Evolutionary conservation across 2,888 invertebrate genomes (phyloP), one percentile per base, ranked within the genome.

Genomic region (Plemyria rubiginata): DNA sequence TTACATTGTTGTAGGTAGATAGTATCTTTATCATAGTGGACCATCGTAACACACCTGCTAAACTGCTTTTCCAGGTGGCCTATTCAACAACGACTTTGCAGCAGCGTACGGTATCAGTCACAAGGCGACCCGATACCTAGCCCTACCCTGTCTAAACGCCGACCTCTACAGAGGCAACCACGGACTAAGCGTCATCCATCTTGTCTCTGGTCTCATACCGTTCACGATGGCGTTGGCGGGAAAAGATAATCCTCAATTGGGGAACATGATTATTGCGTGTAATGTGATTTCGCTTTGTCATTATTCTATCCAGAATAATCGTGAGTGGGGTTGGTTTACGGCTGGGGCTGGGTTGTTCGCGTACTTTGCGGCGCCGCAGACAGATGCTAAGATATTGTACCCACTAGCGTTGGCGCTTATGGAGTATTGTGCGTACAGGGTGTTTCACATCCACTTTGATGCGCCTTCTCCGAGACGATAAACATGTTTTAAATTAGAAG

Each of bases 131-230:
- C 77, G 80, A 28, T 89, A 90, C 67, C 71, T 91, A 13, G 82
- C 90, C 0, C 63, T 91, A 13, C 87, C 91, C 0, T 88, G 89
- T 57, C 63, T 91, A 0, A 90, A 84, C 79, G 90, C 90, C 0
- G 91, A 91, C 43, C 62, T 90, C 1, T 83, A 85, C 52, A 70
- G 78, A 0, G 48, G 65, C 0, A 78, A 89, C 57, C 63, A 77
- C 1, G 62, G 60, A 0, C 1, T 90, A 0, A 79, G 84, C 56
- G 41, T 72, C 0, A 1, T 86, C 4, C 89, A 90, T 55, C 69
- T 90, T 11, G 45, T 85, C 11, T 89, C 90, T 12, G 91, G 90
- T 11, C 36, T 88, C 0, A 63, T 91, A 0, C 91, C 91, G 0
- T 89, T 90, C 67, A 79, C 74, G 0, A 36, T 91, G 61, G 76